Evolutionary conservation across 2,113 vertebrate species (phyloP), one percentile per base, ranked within the genome.

Genomic region (Hyperoodon ampullatus): DNA sequence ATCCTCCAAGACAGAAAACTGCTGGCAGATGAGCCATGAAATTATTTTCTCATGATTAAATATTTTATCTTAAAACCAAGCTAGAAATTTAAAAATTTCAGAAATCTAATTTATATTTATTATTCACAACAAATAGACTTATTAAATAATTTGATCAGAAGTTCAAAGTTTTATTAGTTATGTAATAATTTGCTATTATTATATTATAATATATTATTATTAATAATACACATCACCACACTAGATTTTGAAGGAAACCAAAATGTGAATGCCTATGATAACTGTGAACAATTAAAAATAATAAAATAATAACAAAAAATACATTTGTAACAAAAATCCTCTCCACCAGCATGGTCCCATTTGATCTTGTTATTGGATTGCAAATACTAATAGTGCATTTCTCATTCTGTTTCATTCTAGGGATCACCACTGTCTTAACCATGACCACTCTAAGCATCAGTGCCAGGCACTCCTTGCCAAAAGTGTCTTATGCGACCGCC

Each of bases 401-500:
- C 85, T 95, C 21, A 70, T 53, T 92, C 44, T 93, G 68, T 84
- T 68, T 33, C 28, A 81, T 83, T 95, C 75, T 98, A 99, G 99
- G 99, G 39, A 99, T 99, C 98, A 99, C 99, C 44, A 99, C 99
- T 13, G 99, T 99, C 81, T 97, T 99, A 90, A 99, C 99, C 5
- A 99, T 99, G 99, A 99, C 99, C 66, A 99, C 99, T 0, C 94
- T 99, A 78, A 99, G 99, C 87, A 99, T 99, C 98, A 99, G 99
- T 0, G 99, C 99, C 28, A 99, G 99, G 53, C 99, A 99, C 97
- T 99, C 99, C 8, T 98, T 99, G 70, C 99, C 99, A 23, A 99
- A 99, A 98, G 99, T 99, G 89, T 99, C 99, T 14, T 99, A 99
- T 2, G 99, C 99, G 35, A 99, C 99, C 0, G 99, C 99, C 97